Conservation (phyloP, 92 coral and sea anemone species). For the Epizoanthus illoricatus region DNA sequence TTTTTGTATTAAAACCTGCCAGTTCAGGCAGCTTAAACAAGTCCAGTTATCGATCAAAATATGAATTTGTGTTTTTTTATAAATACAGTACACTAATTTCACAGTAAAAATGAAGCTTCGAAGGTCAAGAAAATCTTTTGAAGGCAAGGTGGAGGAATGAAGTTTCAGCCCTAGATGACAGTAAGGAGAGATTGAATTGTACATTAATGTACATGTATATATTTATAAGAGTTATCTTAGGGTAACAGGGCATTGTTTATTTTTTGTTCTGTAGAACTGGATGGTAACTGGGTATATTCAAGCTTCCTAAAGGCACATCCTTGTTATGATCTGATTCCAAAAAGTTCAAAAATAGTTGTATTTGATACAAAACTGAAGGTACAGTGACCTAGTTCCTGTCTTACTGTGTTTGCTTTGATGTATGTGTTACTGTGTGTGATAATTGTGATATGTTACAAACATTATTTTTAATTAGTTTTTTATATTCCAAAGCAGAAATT, state of each 20-base stretch:
- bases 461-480: not conserved
- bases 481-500: not conserved
- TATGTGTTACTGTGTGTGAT: not conserved
- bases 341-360: slow-evolving; percentile 94
- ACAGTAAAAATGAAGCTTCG: too few relatives aligned
- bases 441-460: too few relatives aligned
- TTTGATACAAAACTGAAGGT: slow-evolving; percentile 92
- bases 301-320: slow-evolving; percentile 79
- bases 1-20: too few relatives aligned
- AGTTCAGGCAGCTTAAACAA: too few relatives aligned
- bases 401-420: not conserved
- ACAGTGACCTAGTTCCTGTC: slow-evolving; percentile 6
- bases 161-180: too few relatives aligned
- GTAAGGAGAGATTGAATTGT: too few relatives aligned
- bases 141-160: too few relatives aligned
- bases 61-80: too few relatives aligned
- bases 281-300: slow-evolving; percentile 78
- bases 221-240: not conserved
- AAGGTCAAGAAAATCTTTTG: too few relatives aligned
- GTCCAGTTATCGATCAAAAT: too few relatives aligned
- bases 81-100: too few relatives aligned
- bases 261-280: slow-evolving; percentile 43
- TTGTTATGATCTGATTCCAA: slow-evolving; percentile 94
- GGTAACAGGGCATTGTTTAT: not conserved
- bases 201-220: too few relatives aligned